phyloP scores from a whole-genome alignment of 1,140 invertebrate species.

The Ylistrum balloti region DNA sequence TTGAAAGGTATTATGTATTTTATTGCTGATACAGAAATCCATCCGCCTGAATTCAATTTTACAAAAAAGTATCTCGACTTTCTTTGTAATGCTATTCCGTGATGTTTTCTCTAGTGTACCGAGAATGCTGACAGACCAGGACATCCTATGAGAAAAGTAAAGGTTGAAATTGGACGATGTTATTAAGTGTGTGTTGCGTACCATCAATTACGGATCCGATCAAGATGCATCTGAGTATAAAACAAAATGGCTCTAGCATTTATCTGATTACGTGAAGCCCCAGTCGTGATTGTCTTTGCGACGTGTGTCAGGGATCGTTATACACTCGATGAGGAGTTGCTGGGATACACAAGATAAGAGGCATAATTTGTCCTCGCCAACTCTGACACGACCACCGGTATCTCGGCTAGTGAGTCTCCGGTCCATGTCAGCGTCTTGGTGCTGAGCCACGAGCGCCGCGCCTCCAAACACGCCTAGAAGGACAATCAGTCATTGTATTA shows the following conservation, averaged over 20 bases:
- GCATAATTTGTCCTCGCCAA: constrained; percentile 20
- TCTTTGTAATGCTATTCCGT: no score
- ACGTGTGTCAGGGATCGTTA: constrained; percentile 1
- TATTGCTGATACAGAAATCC: no score
- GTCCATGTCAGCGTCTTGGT: background rate
- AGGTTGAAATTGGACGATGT: background rate
- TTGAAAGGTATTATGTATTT: no score
- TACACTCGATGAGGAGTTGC: constrained; percentile 2
- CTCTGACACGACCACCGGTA: background rate
- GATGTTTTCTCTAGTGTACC: no score
- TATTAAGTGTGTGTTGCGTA: constrained; percentile 19
- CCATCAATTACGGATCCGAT: background rate
- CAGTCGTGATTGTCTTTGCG: constrained; percentile 17
- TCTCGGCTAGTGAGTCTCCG: background rate
- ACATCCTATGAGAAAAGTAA: no score
- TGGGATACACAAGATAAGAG: constrained; percentile 15
- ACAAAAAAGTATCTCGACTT: no score
- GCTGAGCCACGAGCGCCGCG: background rate
- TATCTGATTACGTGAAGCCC: background rate
- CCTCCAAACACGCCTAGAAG: constrained; percentile 5
- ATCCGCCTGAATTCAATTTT: no score
- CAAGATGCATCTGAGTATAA: constrained; percentile 6
- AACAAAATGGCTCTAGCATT: constrained; percentile 34
- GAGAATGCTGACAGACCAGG: no score
- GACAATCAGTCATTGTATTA: constrained; percentile 39